These are phyloP conservation scores for Phytoseiulus persimilis DNA, from an alignment of 2,888 invertebrate genomes.

Conservation along the genomic window DNA sequence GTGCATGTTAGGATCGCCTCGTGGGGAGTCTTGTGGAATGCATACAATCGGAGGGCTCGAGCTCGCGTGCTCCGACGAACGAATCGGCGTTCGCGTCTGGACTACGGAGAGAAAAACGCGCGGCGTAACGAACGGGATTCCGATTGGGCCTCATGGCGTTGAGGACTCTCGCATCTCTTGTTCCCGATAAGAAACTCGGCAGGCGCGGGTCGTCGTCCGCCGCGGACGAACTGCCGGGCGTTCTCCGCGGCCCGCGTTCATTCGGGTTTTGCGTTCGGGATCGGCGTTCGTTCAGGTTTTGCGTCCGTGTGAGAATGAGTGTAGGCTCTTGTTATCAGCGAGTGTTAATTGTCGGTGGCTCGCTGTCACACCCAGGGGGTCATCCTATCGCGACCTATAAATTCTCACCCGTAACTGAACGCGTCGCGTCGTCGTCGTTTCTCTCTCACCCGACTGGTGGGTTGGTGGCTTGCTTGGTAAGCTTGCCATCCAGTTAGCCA, in stretches of 20 bases:
- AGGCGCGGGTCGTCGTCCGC: neutral
- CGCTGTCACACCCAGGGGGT: slow-evolving; percentile 26
- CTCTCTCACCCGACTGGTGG: neutral
- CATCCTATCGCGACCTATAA: slow-evolving; percentile 39
- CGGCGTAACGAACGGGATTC: neutral
- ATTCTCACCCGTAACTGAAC: slow-evolving; percentile 34
- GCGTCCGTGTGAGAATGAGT: neutral
- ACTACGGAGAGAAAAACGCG: neutral
- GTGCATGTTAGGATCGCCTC: neutral
- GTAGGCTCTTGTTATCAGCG: slow-evolving; percentile 36
- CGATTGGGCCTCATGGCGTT: neutral
- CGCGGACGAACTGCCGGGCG: too few relatives aligned
- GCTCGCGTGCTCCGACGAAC: neutral
- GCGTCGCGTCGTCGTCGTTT: neutral
- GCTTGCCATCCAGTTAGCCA: neutral
- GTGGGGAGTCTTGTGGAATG: too few relatives aligned
- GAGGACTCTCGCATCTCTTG: neutral
- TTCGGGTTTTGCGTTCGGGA: neutral
- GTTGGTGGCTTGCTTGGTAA: neutral
- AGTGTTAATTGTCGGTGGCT: slow-evolving; percentile 34
- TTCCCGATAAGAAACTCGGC: neutral
- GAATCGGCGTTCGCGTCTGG: neutral
- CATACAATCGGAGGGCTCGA: too few relatives aligned
- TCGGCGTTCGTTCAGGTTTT: neutral
- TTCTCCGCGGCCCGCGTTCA: too few relatives aligned